phyloP scores from a whole-genome alignment of 2,113 vertebrate genomes.

The Chaetura pelagica region DNA sequence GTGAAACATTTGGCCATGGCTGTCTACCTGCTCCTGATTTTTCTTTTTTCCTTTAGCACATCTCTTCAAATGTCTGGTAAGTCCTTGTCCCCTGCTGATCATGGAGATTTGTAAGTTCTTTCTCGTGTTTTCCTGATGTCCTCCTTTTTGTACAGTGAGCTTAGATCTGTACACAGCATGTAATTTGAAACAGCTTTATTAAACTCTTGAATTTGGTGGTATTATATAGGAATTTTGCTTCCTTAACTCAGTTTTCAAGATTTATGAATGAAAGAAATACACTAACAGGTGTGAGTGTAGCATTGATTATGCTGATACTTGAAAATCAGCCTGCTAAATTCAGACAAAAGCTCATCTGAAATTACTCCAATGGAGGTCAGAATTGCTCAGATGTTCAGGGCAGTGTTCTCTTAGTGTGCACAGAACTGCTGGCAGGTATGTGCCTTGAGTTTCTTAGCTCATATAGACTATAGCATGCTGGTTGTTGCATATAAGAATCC shows the following conservation, averaged over 20 bases:
- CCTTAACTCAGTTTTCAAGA: not conserved
- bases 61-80: slow-evolving; percentile 56
- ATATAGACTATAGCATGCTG: too few species aligned
- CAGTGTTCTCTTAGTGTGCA: not conserved
- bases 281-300: not conserved
- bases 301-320: not conserved
- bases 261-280: not conserved
- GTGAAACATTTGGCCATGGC: slow-evolving; percentile 3
- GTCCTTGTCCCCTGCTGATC: not conserved
- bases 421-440: not conserved
- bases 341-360: not conserved
- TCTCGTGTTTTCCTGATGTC: not conserved
- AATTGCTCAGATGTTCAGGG: not conserved
- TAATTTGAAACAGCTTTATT: not conserved
- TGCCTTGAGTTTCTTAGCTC: not conserved
- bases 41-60: slow-evolving; percentile 1
- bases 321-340: not conserved
- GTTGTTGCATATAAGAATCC: not conserved
- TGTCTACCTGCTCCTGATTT: slow-evolving; percentile 12
- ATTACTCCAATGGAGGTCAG: not conserved
- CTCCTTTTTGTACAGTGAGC: not conserved
- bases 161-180: not conserved
- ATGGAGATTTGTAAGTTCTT: not conserved
- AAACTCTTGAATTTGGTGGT: not conserved
- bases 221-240: not conserved